phyloP scores from a whole-genome alignment of 2,888 invertebrate species.

The Phoenoteleia sp. region DNA sequence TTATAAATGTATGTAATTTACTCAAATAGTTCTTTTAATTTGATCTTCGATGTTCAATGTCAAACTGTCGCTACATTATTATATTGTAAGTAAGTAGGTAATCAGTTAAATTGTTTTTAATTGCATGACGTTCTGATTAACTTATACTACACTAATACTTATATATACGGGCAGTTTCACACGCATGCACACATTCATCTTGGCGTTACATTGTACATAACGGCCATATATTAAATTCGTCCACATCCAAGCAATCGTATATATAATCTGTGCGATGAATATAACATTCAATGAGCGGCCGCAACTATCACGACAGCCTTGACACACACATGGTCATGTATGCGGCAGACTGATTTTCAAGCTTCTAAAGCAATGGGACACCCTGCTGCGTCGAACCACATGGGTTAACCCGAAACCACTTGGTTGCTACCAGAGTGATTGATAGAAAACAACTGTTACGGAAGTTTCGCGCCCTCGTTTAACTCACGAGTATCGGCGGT shows the following conservation, averaged over 20 bases:
- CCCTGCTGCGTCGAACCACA: conserved; percentile 74
- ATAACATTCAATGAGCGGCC: conserved; percentile 59
- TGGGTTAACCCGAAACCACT: conserved; percentile 77
- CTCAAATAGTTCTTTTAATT: no score
- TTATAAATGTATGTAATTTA: no score
- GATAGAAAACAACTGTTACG: conserved; percentile 55
- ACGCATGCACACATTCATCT: conserved; percentile 24
- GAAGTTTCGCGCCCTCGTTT: conserved; percentile 38
- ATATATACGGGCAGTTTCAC: conserved; percentile 44
- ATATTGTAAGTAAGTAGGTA: no score
- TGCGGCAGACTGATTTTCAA: conserved; percentile 77
- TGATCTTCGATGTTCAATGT: no score
- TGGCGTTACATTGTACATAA: conserved; percentile 13
- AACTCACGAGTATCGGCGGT: conserved; percentile 35
- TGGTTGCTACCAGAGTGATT: conserved; percentile 39
- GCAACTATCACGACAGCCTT: conserved; percentile 38
- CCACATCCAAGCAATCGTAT: conserved; percentile 49
- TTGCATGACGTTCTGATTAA: no score
- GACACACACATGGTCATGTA: conserved; percentile 28
- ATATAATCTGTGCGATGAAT: conserved; percentile 56
- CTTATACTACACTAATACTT: conserved; percentile 81
- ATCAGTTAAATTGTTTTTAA: no score
- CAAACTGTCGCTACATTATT: no score
- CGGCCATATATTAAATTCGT: conserved; percentile 58
- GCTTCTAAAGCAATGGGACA: conserved; percentile 78